phyloP scores from a whole-genome alignment of 2,888 invertebrate genomes.

The Glyphotaelius pellucidus region DNA sequence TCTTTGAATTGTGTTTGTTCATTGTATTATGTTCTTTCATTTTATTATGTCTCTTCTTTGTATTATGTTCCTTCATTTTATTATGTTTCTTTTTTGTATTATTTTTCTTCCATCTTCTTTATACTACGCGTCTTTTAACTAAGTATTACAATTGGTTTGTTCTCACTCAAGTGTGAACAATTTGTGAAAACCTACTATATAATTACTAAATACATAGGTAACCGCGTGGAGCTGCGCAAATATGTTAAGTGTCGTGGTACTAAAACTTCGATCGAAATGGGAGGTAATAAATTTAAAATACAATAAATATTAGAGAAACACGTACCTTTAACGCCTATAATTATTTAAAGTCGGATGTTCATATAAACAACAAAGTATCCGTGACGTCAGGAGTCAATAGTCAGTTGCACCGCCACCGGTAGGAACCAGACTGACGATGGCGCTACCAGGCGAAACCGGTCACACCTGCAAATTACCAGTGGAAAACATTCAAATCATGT shows the following conservation, averaged over 20 bases:
- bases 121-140: too few species aligned
- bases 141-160: too few species aligned
- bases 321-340: not conserved
- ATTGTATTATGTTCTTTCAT: too few species aligned
- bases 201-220: not conserved
- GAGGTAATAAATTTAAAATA: not conserved
- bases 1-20: too few species aligned
- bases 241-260: not conserved
- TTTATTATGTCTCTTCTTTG: too few species aligned
- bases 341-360: not conserved
- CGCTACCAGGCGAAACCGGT: constrained; percentile 2
- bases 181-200: too few species aligned
- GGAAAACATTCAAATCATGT: not conserved
- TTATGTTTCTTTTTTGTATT: too few species aligned
- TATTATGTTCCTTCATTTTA: too few species aligned
- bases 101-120: too few species aligned
- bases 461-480: not conserved
- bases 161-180: too few species aligned
- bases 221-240: not conserved
- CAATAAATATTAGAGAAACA: not conserved
- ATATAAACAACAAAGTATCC: not conserved
- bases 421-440: not conserved
- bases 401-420: not conserved
- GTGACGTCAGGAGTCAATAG: not conserved
- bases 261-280: not conserved